Evolutionary conservation across 2,797 vertebrate species (phyloP).

Genomic region (Dromococcyx pavoninus): DNA sequence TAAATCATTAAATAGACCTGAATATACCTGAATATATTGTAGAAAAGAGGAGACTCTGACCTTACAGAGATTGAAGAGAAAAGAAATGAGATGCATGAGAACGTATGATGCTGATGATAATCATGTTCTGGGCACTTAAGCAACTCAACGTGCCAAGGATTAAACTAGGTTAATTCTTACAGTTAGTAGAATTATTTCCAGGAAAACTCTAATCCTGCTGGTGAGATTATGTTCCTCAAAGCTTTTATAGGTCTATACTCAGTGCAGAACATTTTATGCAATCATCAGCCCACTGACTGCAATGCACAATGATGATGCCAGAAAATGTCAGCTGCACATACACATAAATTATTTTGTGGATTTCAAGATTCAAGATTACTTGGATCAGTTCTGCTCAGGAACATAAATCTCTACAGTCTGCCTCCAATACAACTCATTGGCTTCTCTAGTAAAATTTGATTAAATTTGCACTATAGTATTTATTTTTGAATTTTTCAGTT

Average conservation of each 20-base stretch:
- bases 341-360: not conserved
- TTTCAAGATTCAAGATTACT: not conserved
- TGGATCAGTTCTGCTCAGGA: not conserved
- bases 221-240: not conserved
- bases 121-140: not conserved
- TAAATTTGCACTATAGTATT: not conserved
- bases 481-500: not conserved
- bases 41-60: not conserved
- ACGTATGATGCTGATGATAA: not conserved
- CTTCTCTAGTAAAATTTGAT: not conserved
- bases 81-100: not conserved
- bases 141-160: not conserved
- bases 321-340: not conserved
- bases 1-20: not conserved
- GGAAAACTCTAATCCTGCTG: slow-evolving; percentile 9
- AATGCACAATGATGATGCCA: not conserved
- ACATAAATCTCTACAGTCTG: not conserved
- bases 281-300: not conserved
- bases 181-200: slow-evolving; percentile 15
- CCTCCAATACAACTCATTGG: not conserved
- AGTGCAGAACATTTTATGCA: not conserved
- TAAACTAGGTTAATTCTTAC: not conserved
- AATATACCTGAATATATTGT: not conserved
- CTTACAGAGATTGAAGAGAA: not conserved
- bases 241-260: not conserved